Base-by-base conservation (phyloP, 1,140 invertebrate species). In the Drosophila biarmipes region DNA sequence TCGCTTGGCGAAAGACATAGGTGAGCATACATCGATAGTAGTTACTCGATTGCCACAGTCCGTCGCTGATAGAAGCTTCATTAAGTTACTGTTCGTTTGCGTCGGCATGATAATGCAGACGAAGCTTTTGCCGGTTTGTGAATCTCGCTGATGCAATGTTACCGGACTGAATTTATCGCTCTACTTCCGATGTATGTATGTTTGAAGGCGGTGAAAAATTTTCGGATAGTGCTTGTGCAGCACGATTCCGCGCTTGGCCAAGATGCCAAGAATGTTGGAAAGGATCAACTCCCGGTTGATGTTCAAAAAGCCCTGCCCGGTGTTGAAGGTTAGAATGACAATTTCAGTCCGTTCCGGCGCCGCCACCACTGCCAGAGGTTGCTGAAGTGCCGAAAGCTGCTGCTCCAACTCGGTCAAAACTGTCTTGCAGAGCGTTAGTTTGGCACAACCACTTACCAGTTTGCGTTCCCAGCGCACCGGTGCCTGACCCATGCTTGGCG, bases 21-120 rank as follows among this genome's bases (percentile, higher is more conserved):
- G 74, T 0, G 90, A 91, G 78, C 95, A 93, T 14, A 96, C 94
- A 80, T 96, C 95, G 31, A 96, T 94, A 68, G 95, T 96, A 42
- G 93, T 93, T 21, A 96, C 95, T 17, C 93, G 93, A 45, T 94
- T 94, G 5, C 94, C 94, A 4, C 82, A 78, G 67, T 92, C 90
- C 4, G 90, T 76, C 38, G 95, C 94, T 4, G 93, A 94, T 4
- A 95, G 94, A 24, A 96, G 90, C 52, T 95, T 92, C 52, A 94
- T 93, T 48, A 94, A 94, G 68, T 95, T 95, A 0, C 94, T 94
- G 73, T 96, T 95, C 0, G 95, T 94, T 46, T 87, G 93, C 76
- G 98, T 96, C 11, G 97, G 96, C 96, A 98, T 97, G 37, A 98
- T 98, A 46, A 98, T 95, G 92, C 97, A 98, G 94, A 98, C 96